Evolutionary conservation across 1,140 invertebrate species (phyloP), one percentile per base, ranked within the genome.

Genomic region (Drosophila grimshawi): DNA sequence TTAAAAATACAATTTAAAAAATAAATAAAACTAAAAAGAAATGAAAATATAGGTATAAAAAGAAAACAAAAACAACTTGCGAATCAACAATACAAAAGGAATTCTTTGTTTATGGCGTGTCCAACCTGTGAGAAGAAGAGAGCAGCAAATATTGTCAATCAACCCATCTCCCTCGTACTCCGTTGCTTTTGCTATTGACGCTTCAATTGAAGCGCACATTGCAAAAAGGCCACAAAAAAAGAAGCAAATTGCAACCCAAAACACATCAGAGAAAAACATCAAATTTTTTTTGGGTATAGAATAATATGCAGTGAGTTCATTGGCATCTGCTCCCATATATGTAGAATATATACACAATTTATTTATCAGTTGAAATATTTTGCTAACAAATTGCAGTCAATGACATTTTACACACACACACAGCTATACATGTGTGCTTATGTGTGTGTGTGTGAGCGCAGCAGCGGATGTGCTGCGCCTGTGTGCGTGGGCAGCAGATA

Each of bases 331-430:
- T 41, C 46, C 46, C 59, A 81, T 43, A 43, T 43, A n/a, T 43
- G 39, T 43, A n/a, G 39, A 4, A 43, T n/a, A 43, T n/a, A 43
- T 90, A 63, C 81, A 86, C 70, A 90, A 90, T 85, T 85, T 89
- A 85, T 90, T 89, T 88, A 90, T 88, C 85, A 88, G 82, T 91
- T 79, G 64, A 86, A 88, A 78, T 88, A 78, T 81, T 88, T 91
- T 91, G 81, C 89, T 86, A 91, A 91, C 78, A 91, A 91, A 91
- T 83, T 91, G 88, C 88, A 91, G 88, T 91, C 82, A 91, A 88
- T 91, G 88, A 91, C 82, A 88, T 85, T 83, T 29, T 49, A n/a
- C 45, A 49, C 46, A 33, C 37, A 43, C 52, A 59, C 56, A 61
- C 62, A 72, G 45, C 63, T 48, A 61, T 29, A 56, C 56, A 70